Conservation (phyloP, 2,888 invertebrate genomes). For the Neoascia interrupta region DNA sequence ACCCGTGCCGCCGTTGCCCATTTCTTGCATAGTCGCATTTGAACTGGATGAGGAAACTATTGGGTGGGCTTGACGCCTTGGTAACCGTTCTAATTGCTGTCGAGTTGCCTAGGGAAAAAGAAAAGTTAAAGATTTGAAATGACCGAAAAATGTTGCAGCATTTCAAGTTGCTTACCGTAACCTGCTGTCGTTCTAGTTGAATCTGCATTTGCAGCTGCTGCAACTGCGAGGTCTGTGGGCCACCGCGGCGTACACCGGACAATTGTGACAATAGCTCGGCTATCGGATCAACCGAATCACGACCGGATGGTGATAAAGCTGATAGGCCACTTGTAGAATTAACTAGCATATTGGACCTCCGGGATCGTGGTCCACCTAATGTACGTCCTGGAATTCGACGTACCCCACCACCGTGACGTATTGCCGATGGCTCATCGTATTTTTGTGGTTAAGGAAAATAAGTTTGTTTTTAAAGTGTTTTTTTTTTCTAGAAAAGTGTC, state of each 20-base stretch:
- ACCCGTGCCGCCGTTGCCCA: conserved; percentile 74
- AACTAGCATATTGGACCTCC: conserved; percentile 97
- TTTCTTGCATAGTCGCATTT: conserved; percentile 81
- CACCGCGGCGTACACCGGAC: conserved; percentile 90
- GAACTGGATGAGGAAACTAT: conserved; percentile 83
- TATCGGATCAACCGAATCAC: conserved; percentile 97
- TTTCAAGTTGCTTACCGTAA: conserved; percentile 80
- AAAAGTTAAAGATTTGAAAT: conserved; percentile 56
- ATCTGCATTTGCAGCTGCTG: conserved; percentile 98
- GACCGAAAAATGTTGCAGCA: too few relatives aligned
- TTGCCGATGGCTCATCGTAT: conserved; percentile 93
- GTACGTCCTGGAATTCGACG: conserved; percentile 90
- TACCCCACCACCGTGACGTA: conserved; percentile 85
- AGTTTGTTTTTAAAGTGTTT: not conserved
- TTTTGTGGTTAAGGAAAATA: conserved; percentile 80
- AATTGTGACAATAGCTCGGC: conserved; percentile 97
- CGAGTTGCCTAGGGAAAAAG: conserved; percentile 84
- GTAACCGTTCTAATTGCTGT: conserved; percentile 93
- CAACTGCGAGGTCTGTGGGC: conserved; percentile 87
- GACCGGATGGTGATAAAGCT: conserved; percentile 90
- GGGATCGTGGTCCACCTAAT: conserved; percentile 87
- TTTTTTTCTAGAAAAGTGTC: not conserved
- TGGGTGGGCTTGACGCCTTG: conserved; percentile 88
- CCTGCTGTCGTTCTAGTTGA: conserved; percentile 94
- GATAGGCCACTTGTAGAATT: conserved; percentile 92